These are phyloP conservation scores for Norana najaformis DNA, from an alignment of 2,888 invertebrate species.

Conservation along the genomic window DNA sequence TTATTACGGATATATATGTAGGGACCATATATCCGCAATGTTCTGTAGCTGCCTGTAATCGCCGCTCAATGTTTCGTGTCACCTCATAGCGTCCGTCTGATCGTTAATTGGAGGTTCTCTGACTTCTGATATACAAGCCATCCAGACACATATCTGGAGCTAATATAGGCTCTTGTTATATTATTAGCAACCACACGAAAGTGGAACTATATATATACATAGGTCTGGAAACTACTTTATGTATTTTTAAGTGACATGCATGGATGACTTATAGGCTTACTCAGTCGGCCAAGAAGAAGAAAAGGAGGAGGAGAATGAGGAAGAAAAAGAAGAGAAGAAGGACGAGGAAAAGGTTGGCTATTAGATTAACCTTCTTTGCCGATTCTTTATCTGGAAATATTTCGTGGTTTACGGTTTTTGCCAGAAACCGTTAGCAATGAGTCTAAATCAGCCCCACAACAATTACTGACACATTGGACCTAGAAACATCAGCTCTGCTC, in stretches of 20 bases:
- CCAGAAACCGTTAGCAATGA: not conserved
- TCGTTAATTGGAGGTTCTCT: too few species aligned
- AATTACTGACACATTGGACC: not conserved
- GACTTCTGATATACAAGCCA: too few species aligned
- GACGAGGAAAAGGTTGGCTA: not conserved
- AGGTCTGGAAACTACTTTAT: not conserved
- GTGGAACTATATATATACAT: too few species aligned
- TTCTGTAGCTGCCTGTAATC: too few species aligned
- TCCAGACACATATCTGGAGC: too few species aligned
- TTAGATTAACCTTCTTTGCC: not conserved
- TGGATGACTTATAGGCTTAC: not conserved
- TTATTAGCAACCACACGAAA: too few species aligned
- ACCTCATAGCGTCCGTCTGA: too few species aligned
- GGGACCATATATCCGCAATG: too few species aligned
- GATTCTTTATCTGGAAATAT: not conserved
- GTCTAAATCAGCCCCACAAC: not conserved
- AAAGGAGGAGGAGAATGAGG: not conserved
- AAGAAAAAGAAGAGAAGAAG: not conserved
- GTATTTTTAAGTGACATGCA: not conserved
- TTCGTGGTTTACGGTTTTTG: not conserved
- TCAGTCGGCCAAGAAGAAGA: not conserved
- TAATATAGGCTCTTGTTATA: too few species aligned
- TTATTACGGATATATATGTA: too few species aligned
- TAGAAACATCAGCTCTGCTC: not conserved
- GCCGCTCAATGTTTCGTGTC: too few species aligned